Evolutionary conservation across 2,113 vertebrate species (phyloP).

Genomic region (Nesospiza acunhae): DNA sequence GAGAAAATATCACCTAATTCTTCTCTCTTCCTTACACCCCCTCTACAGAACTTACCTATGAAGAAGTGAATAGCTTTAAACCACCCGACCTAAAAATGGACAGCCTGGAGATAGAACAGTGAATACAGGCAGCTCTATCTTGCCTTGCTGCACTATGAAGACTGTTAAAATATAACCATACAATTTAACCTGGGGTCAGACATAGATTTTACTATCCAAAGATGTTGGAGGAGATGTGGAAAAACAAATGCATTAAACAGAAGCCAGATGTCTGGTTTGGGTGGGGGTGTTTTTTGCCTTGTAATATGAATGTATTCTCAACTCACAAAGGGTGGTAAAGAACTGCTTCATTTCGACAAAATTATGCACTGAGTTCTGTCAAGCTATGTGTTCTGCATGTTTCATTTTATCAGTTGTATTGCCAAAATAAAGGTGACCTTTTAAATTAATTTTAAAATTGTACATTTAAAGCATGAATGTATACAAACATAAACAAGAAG

Average conservation of each 20-base stretch:
- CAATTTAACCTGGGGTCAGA: conserved; percentile 44
- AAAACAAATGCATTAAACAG: conserved; percentile 23
- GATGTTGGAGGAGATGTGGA: conserved; percentile 44
- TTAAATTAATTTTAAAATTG: conserved; percentile 41
- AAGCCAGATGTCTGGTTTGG: conserved; percentile 3
- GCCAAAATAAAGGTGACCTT: conserved; percentile 61
- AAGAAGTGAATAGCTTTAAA: conserved; percentile 91
- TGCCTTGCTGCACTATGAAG: conserved; percentile 50
- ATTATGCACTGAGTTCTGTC: conserved; percentile 71
- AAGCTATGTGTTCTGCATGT: conserved; percentile 64
- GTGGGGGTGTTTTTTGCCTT: not conserved
- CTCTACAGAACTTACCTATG: conserved; percentile 88
- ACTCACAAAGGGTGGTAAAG: conserved; percentile 9
- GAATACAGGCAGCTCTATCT: conserved; percentile 52
- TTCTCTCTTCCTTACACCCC: not conserved
- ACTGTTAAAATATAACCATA: conserved; percentile 56
- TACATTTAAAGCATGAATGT: conserved; percentile 69
- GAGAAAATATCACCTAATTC: not conserved
- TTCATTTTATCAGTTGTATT: conserved; percentile 60
- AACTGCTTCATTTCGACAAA: conserved; percentile 64
- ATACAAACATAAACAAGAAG: conserved; percentile 20
- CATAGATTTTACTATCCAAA: conserved; percentile 64
- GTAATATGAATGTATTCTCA: conserved; percentile 66
- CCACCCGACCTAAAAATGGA: conserved; percentile 81
- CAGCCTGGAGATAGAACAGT: conserved; percentile 88